A percentile compares a stretch with the other conserved stretches of the same genome.
Evolutionary conservation across 2,797 vertebrate genomes (phyloP).

Genomic region (Clamator glandarius): DNA sequence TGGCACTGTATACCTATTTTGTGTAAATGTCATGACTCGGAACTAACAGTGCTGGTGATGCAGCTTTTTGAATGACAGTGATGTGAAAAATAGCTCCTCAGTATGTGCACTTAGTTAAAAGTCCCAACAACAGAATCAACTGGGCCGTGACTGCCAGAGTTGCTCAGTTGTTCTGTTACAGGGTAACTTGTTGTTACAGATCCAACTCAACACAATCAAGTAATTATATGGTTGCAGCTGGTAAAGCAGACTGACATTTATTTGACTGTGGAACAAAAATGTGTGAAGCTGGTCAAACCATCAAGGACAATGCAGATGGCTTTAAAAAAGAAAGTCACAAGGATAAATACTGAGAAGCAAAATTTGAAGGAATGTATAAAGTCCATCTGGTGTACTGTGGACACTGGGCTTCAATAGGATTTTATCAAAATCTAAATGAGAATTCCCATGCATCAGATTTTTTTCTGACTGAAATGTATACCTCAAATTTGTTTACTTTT

Average conservation of each 20-base stretch:
- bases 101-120: background rate
- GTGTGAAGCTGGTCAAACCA: background rate
- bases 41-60: background rate
- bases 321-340: background rate
- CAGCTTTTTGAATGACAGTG: background rate
- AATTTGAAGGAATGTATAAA: background rate
- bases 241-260: constrained; percentile 26
- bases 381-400: background rate
- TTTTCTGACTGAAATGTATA: background rate
- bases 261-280: background rate
- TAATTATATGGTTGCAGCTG: constrained; percentile 39
- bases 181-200: background rate
- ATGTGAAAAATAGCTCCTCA: background rate
- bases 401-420: background rate
- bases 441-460: background rate
- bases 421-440: background rate
- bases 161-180: background rate
- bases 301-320: background rate
- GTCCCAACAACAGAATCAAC: background rate
- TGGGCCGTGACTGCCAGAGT: background rate
- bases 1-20: background rate
- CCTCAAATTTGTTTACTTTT: background rate
- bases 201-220: background rate
- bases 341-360: background rate
- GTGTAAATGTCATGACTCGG: background rate